These are phyloP conservation scores for Agrochola circellaris DNA, from an alignment of 2,888 invertebrate species.

Conservation along the genomic window DNA sequence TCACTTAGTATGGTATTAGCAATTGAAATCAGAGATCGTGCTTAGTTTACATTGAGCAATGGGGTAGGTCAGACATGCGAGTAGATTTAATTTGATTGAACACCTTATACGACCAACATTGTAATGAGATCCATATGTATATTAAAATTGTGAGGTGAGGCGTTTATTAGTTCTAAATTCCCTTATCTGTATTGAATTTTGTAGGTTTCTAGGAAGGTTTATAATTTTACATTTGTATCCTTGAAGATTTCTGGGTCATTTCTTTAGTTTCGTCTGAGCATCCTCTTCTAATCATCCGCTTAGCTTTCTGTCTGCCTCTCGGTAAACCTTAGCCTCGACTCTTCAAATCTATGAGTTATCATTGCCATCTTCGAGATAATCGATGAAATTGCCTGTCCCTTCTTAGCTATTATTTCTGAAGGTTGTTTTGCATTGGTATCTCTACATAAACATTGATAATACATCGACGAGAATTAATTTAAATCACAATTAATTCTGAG, in stretches of 20 bases:
- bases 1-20: constrained; percentile 79
- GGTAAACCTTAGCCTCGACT: background rate
- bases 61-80: constrained; percentile 88
- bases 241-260: background rate
- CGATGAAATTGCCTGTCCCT: background rate
- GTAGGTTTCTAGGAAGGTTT: background rate
- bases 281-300: background rate
- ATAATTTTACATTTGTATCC: background rate
- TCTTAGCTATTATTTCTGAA: background rate
- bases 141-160: constrained; percentile 7
- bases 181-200: background rate
- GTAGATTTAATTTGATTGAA: constrained; percentile 75
- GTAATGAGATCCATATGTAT: constrained; percentile 43
- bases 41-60: constrained; percentile 82
- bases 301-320: background rate
- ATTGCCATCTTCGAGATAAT: background rate
- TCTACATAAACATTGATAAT: background rate
- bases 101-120: constrained; percentile 54
- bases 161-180: constrained; percentile 13
- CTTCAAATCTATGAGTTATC: background rate
- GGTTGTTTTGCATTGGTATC: background rate
- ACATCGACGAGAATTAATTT: background rate
- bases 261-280: background rate
- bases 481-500: background rate
- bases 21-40: constrained; percentile 85